Conservation (phyloP, 2,888 invertebrate species). For the Clusia tigrina region DNA sequence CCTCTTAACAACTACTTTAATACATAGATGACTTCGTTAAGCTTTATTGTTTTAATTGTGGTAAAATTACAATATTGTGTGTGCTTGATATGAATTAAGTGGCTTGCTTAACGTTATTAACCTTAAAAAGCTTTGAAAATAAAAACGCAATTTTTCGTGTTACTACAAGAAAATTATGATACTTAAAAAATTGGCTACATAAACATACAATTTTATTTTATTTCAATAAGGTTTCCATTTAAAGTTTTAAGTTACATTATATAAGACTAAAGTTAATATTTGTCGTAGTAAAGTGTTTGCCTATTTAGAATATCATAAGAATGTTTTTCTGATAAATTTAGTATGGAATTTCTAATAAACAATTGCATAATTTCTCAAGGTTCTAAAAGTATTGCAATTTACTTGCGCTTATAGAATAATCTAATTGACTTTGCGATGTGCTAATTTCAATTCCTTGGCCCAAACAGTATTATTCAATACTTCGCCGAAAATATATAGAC, state of each 20-base stretch:
- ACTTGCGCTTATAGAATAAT: background rate
- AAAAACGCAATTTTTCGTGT: background rate
- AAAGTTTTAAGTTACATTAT: conserved; percentile 8
- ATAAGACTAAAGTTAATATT: conserved; percentile 6
- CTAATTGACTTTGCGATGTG: conserved; percentile 60
- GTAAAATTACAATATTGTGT: background rate
- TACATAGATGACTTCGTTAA: background rate
- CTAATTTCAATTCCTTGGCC: conserved; percentile 72
- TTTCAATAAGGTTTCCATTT: background rate
- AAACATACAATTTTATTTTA: background rate
- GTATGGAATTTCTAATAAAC: too few relatives aligned
- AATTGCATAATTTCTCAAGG: too few relatives aligned
- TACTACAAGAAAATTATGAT: background rate
- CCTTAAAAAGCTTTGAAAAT: background rate
- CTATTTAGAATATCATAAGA: conserved; percentile 41
- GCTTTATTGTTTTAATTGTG: too few relatives aligned
- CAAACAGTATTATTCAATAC: conserved; percentile 75
- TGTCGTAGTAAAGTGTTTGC: conserved; percentile 36
- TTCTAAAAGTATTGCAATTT: background rate
- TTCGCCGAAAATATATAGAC: conserved; percentile 78
- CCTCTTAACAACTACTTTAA: background rate
- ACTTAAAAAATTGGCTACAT: conserved; percentile 6
- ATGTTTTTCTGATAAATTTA: conserved; percentile 27
- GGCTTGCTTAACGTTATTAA: too few relatives aligned
- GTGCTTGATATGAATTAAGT: background rate